Base-by-base conservation (phyloP, 2,888 invertebrate genomes). In the Stegophylla sp. region DNA sequence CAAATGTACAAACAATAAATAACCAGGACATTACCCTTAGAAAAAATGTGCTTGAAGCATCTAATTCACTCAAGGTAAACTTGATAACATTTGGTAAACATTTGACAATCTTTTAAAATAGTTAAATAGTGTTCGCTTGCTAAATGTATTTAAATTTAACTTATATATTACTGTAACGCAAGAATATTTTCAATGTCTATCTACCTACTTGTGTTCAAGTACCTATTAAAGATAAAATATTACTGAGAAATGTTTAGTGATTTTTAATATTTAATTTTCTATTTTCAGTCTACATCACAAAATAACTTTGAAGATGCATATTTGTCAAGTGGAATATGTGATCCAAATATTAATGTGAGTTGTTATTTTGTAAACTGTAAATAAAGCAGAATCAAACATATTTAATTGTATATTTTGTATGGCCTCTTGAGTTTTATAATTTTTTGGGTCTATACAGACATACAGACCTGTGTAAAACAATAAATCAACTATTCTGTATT, bases 291-390 rank as follows among this genome's bases (percentile, higher is more conserved):
- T 26, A 17, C 12, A 17, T 41, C 17, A 51, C 63, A 75, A 43
- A 26, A 53, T 53, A 75, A 53, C 26, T 41, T 64, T 10, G 75
- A 75, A 51, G 64, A 75, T 1, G 41, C 67, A 12, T 69, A 51
- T 71, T 61, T 69, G 41, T 71, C 71, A 5, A 79, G 34, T 79
- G 69, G 69, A 69, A 26, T 66, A 51, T 79, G 79, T 61, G 61
- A 59, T 48, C 71, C 79, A 51, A 71, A 41, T 41, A 79, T 79
- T 51, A 71, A 79, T 63, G 79, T 79, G 48, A 79, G 79, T 69
- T 41, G 17, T 41, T 56, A 26, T 3, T 34, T 28, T 15, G n/a
- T n/a, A n/a, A n/a, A n/a, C 15, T 26, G 17, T 71, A 56, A 28
- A 28, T 51, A 34, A 34, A 5, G 7, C 34, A n/a, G n/a, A n/a